A percentile compares a stretch with the other conserved stretches of the same genome.
Conservation (phyloP, 2,888 invertebrate species). For the Deilephila elpenor region DNA sequence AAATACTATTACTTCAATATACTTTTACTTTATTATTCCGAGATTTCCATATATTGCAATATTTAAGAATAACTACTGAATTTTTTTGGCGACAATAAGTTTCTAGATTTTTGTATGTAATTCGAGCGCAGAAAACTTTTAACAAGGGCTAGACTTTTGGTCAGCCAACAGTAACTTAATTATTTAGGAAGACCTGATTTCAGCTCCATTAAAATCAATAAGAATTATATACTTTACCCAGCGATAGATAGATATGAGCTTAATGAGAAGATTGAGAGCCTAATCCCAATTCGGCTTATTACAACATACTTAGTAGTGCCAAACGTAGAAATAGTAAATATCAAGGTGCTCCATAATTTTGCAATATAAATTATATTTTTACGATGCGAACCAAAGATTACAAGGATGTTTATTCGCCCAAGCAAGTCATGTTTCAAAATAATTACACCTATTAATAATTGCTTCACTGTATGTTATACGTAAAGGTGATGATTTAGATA, state of each 20-base stretch:
- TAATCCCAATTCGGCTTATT: background rate
- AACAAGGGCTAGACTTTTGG: too few species aligned
- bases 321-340: conserved; percentile 12
- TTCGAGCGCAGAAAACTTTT: too few species aligned
- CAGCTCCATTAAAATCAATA: too few species aligned
- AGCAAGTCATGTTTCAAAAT: conserved; percentile 9
- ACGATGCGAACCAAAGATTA: conserved; percentile 11
- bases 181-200: background rate
- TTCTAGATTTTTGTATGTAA: background rate
- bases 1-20: background rate
- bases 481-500: conserved; percentile 6
- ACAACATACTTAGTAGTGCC: background rate
- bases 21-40: too few species aligned
- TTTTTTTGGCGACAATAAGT: too few species aligned
- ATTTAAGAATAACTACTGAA: too few species aligned
- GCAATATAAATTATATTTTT: conserved; percentile 12
- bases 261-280: background rate
- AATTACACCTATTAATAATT: conserved; percentile 4
- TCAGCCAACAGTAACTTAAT: too few species aligned
- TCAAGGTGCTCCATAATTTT: conserved; percentile 19
- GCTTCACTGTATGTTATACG: background rate
- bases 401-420: background rate
- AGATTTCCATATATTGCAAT: too few species aligned
- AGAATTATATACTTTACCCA: too few species aligned
- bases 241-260: background rate